Evolutionary conservation across 92 coral and sea anemone genomes (phyloP).

Genomic region (Paramuricea clavata): DNA sequence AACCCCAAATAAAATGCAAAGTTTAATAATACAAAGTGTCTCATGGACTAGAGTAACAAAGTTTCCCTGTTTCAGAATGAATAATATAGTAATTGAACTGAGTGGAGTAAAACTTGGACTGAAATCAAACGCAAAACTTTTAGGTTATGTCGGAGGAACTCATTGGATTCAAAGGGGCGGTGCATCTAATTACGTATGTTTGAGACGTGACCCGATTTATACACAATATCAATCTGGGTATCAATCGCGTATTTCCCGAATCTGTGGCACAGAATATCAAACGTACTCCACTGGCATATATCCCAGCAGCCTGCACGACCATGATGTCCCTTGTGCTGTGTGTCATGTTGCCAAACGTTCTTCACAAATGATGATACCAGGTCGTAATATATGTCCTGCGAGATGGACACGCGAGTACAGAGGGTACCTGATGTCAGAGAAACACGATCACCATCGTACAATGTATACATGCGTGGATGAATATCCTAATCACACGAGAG

Average conservation of each 20-base stretch:
- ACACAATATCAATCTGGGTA: slow-evolving; percentile 48
- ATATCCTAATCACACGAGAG: slow-evolving; percentile 59
- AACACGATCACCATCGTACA: slow-evolving; percentile 43
- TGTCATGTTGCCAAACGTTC: slow-evolving; percentile 44
- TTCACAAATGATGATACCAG: slow-evolving; percentile 71
- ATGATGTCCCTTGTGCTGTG: not conserved
- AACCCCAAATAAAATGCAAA: too few relatives aligned
- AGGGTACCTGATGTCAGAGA: slow-evolving; percentile 76
- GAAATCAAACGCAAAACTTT: too few relatives aligned
- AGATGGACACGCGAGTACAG: slow-evolving; percentile 75
- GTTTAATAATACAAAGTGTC: too few relatives aligned
- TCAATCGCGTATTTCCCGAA: slow-evolving; percentile 28
- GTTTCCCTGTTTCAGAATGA: too few relatives aligned
- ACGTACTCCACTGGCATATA: slow-evolving; percentile 45
- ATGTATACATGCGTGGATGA: slow-evolving; percentile 66
- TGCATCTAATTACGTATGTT: slow-evolving; percentile 62
- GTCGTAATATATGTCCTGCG: slow-evolving; percentile 65
- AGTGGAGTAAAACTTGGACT: too few relatives aligned
- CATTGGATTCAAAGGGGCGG: slow-evolving; percentile 44
- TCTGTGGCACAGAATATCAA: slow-evolving; percentile 74
- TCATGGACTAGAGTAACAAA: too few relatives aligned
- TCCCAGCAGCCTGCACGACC: not conserved
- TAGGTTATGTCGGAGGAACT: slow-evolving; percentile 1
- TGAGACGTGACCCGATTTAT: slow-evolving; percentile 61
- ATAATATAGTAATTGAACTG: too few relatives aligned